Percentiles rank a stretch among this genome's conserved stretches.
phyloP scores from a whole-genome alignment of 2,113 vertebrate species.

The Gopherus flavomarginatus region DNA sequence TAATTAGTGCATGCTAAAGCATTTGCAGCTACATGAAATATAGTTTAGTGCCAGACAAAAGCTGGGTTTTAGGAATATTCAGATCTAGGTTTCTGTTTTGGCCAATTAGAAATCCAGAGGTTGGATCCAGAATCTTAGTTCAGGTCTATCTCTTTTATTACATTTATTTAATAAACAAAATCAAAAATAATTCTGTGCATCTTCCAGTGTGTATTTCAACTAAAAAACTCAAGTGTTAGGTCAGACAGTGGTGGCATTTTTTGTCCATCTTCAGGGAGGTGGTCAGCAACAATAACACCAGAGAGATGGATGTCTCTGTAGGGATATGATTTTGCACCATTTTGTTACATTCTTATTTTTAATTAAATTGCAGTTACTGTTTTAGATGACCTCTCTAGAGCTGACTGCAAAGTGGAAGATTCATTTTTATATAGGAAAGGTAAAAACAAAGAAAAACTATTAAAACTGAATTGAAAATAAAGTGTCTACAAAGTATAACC shows the following conservation, averaged over 20 bases:
- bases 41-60: neutral
- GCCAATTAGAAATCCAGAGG: neutral
- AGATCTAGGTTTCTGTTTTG: neutral
- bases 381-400: neutral
- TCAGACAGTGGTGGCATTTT: neutral
- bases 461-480: neutral
- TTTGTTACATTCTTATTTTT: neutral
- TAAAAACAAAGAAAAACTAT: neutral
- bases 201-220: neutral
- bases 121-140: neutral
- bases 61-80: neutral
- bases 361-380: neutral
- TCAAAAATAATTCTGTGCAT: neutral
- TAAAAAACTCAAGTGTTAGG: neutral
- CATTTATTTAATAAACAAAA: neutral
- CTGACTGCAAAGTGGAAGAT: neutral
- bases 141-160: neutral
- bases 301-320: neutral
- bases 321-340: neutral
- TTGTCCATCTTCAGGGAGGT: neutral
- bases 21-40: neutral
- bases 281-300: neutral
- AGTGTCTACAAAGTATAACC: neutral
- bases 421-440: neutral
- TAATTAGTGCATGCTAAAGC: neutral